These are phyloP conservation scores for Eubasilissa splendida DNA, from an alignment of 2,888 invertebrate genomes.

Conservation along the genomic window DNA sequence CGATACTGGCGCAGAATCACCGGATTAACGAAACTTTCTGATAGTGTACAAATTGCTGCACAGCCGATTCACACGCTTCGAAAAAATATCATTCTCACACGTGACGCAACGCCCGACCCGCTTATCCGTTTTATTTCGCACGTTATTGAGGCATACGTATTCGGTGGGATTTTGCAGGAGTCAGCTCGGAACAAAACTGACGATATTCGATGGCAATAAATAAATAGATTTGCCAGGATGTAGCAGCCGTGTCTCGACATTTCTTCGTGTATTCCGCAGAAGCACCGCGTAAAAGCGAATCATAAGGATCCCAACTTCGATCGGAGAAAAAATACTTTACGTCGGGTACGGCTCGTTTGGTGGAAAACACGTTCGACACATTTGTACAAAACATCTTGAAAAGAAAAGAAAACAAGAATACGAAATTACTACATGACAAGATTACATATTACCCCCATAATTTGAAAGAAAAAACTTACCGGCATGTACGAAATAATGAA, in stretches of 20 bases:
- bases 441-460: neutral
- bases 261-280: slow-evolving; percentile 38
- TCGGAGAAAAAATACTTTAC: slow-evolving; percentile 31
- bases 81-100: slow-evolving; percentile 45
- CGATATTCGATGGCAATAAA: slow-evolving; percentile 45
- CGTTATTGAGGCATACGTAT: slow-evolving; percentile 41
- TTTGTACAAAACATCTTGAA: slow-evolving; percentile 37
- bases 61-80: slow-evolving; percentile 43
- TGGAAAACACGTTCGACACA: slow-evolving; percentile 39
- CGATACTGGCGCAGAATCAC: slow-evolving; percentile 16
- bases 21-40: slow-evolving; percentile 31
- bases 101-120: slow-evolving; percentile 36
- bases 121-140: slow-evolving; percentile 38
- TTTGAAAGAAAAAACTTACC: slow-evolving; percentile 1
- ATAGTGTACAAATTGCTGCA: slow-evolving; percentile 15
- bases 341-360: slow-evolving; percentile 31
- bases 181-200: slow-evolving; percentile 41
- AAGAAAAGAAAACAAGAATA: slow-evolving; percentile 4
- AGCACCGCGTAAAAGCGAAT: slow-evolving; percentile 27
- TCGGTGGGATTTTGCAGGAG: slow-evolving; percentile 35
- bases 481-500: slow-evolving; percentile 25
- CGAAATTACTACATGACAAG: slow-evolving; percentile 17
- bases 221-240: slow-evolving; percentile 40
- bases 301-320: slow-evolving; percentile 31
- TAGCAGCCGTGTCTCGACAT: slow-evolving; percentile 7